Percentiles rank a stretch among this genome's conserved stretches.
Evolutionary conservation across 2,888 invertebrate genomes (phyloP).

Genomic region (Gnatocerus cornutus): DNA sequence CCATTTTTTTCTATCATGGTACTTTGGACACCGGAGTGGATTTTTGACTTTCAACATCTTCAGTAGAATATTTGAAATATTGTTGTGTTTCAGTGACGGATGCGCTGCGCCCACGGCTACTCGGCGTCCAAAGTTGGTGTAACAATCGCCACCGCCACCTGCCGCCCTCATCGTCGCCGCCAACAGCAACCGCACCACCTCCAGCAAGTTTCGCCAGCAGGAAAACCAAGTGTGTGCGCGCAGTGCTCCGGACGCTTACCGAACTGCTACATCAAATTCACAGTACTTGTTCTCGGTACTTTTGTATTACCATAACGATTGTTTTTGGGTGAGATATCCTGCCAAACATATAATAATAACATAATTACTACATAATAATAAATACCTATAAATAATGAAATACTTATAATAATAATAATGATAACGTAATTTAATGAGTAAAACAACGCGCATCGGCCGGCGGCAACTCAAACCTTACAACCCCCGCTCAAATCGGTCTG

Average conservation of each 20-base stretch:
- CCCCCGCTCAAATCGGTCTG: slow-evolving; percentile 43
- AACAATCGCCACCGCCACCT: slow-evolving; percentile 50
- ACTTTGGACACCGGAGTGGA: no score
- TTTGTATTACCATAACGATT: slow-evolving; percentile 69
- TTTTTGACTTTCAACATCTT: no score
- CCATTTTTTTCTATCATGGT: no score
- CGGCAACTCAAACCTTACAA: slow-evolving; percentile 42
- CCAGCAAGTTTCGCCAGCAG: slow-evolving; percentile 53
- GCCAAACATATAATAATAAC: slow-evolving; percentile 68
- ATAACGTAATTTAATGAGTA: slow-evolving; percentile 55
- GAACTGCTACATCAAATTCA: slow-evolving; percentile 71
- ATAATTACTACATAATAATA: slow-evolving; percentile 64
- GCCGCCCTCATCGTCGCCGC: slow-evolving; percentile 52
- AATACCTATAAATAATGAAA: slow-evolving; percentile 64
- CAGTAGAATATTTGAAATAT: neutral
- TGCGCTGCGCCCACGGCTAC: slow-evolving; percentile 74
- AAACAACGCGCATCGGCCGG: slow-evolving; percentile 58
- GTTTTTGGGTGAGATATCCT: slow-evolving; percentile 72
- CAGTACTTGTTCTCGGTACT: slow-evolving; percentile 69
- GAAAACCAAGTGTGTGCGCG: slow-evolving; percentile 66
- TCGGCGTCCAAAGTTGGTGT: slow-evolving; percentile 64
- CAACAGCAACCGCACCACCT: slow-evolving; percentile 59
- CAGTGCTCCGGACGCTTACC: slow-evolving; percentile 70
- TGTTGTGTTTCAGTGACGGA: slow-evolving; percentile 73
- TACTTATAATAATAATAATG: slow-evolving; percentile 61